phyloP scores from a whole-genome alignment of 2,113 vertebrate species.

The Indicator indicator region DNA sequence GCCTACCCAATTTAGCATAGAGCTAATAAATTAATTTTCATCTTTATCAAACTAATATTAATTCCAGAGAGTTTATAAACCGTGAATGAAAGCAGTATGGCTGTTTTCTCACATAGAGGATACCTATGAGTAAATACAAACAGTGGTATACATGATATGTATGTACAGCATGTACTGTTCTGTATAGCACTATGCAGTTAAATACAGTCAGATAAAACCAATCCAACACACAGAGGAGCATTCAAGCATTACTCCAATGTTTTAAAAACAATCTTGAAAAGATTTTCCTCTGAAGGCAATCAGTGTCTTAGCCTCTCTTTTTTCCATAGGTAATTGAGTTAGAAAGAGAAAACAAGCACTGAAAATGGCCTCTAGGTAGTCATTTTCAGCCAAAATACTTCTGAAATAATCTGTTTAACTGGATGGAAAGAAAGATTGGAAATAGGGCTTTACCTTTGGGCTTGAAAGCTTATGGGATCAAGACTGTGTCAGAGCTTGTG shows the following conservation, averaged over 20 bases:
- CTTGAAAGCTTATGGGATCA: not conserved
- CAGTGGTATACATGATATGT: not conserved
- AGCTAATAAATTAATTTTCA: not conserved
- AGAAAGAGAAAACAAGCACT: conserved; percentile 39
- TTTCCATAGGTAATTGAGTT: conserved; percentile 39
- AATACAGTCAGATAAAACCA: conserved; percentile 26
- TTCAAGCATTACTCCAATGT: not conserved
- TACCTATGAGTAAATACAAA: not conserved
- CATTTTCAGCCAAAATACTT: conserved; percentile 42
- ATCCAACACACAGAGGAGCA: conserved; percentile 2
- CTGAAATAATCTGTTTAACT: conserved; percentile 15
- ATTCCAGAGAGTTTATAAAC: not conserved
- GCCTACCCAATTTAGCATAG: not conserved
- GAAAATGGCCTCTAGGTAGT: conserved; percentile 55
- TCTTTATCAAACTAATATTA: not conserved
- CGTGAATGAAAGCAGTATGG: not conserved
- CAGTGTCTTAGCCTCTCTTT: conserved; percentile 26
- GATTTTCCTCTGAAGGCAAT: conserved; percentile 41
- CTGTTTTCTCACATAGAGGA: not conserved
- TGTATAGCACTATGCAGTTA: not conserved
- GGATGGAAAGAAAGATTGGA: not conserved
- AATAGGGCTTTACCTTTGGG: not conserved
- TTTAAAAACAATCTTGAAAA: conserved; percentile 31
- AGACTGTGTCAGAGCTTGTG: not conserved
- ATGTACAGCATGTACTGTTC: not conserved